Base-by-base conservation (phyloP, 2,797 vertebrate genomes). In the Parotocinclus haroldoi region DNA sequence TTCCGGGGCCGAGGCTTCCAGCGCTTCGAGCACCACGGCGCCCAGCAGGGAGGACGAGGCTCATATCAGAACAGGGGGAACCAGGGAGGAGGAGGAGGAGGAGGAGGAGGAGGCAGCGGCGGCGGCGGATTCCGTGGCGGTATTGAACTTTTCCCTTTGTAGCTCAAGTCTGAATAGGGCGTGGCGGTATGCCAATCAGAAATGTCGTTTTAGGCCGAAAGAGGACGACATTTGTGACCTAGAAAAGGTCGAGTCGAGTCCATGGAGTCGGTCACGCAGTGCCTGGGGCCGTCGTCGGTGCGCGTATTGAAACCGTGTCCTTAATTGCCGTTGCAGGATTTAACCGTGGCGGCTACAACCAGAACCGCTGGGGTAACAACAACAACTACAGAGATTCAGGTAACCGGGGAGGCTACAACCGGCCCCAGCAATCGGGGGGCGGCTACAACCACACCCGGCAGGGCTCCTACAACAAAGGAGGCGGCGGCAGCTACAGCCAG, bases 361-460 rank as follows among this genome's bases (percentile, higher is more conserved):
- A 93, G 80, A 95, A 83, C 80, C 93, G 94, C 19, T 96, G 94
- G 93, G 89, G 85, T n/a, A n/a, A n/a, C 58, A 88, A 75, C 78
- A 89, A 71, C 76, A 89, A 71, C 76, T 91, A 83, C 80, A 88
- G 93, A 8, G 93, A 95, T 27, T 86, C 87, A 67, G 64, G 81
- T 18, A 89, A 80, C 40, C 90, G 91, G 0, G 82, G 91, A 14
- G 85, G 87, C 68, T 95, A 93, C 76, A 94, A 84, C 80, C 89
- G 90, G 69, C 92, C 61, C 78, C 77, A 78, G 48, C 89, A 82
- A 53, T 68, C 77, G n/a, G 79, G 71, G 0, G 80, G 80, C 17
- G 85, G 76, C 79, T 93, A 84, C 88, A 93, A 76, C 66, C 89
- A 82, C 75, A 86, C 76, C 75, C 85, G 62, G 64, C 81, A 82